Evolutionary conservation across 2,797 vertebrate species (phyloP), one percentile per base, ranked within the genome.

Genomic region (Denticeps clupeoides): DNA sequence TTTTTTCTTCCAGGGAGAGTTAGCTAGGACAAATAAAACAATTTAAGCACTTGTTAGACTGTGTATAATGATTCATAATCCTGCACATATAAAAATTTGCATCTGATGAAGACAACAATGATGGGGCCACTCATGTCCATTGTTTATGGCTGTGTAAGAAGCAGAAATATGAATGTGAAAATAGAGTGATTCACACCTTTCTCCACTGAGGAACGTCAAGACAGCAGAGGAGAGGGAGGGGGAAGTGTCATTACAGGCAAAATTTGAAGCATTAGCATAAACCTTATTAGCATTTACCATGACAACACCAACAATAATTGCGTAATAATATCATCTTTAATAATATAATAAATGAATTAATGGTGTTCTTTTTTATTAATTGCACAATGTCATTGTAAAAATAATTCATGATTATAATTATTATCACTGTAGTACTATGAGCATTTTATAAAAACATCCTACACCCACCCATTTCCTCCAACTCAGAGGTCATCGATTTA

Each of bases 401-500:
- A n/a, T n/a, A n/a, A n/a, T n/a, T n/a, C n/a, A n/a, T n/a, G n/a
- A n/a, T n/a, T n/a, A n/a, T n/a, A n/a, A n/a, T n/a, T n/a, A n/a
- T n/a, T n/a, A n/a, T n/a, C n/a, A n/a, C n/a, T n/a, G n/a, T n/a
- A n/a, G n/a, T n/a, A n/a, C n/a, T n/a, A n/a, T n/a, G n/a, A n/a
- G n/a, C n/a, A n/a, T n/a, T n/a, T n/a, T n/a, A n/a, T n/a, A n/a
- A n/a, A n/a, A n/a, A n/a, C n/a, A n/a, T n/a, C n/a, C n/a, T n/a
- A n/a, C 88, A 4, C n/a, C 9, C 82, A 93, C 90, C 90, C 87
- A 93, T 91, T 76, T 94, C 90, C 60, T 93, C 90, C 73, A 93
- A 81, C 75, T 94, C 91, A 60, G 90, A 94, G 70, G 91, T 94
- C 91, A 94, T 94, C 29, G 91, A 94, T 73, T 93, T 94, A 73